Conservation (phyloP, 1,140 invertebrate species). For the Limonius californicus region DNA sequence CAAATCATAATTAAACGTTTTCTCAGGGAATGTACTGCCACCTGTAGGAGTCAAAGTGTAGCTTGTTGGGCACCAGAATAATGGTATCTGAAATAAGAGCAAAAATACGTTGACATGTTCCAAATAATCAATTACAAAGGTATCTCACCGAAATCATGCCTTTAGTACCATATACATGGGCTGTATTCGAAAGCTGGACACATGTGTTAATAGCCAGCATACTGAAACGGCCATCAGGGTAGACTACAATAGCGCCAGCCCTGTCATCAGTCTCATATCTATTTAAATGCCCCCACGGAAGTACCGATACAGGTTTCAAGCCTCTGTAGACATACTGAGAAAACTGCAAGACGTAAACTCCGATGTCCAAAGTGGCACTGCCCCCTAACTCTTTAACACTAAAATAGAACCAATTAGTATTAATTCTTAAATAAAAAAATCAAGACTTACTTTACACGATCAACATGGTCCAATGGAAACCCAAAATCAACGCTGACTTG, state of each 20-base stretch:
- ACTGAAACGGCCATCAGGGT: slow-evolving; percentile 60
- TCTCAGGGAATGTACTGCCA: neutral
- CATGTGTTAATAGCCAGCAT: slow-evolving; percentile 55
- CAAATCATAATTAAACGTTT: slow-evolving; percentile 14
- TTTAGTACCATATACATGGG: slow-evolving; percentile 63
- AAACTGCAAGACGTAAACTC: slow-evolving; percentile 78
- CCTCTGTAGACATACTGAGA: slow-evolving; percentile 67
- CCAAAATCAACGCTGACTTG: slow-evolving; percentile 68
- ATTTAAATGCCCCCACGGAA: slow-evolving; percentile 63
- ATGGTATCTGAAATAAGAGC: slow-evolving; percentile 47
- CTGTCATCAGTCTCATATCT: slow-evolving; percentile 65
- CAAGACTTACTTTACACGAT: slow-evolving; percentile 60
- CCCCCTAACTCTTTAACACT: slow-evolving; percentile 59
- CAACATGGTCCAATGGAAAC: slow-evolving; percentile 51
- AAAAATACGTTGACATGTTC: too few relatives aligned
- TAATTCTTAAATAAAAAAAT: too few relatives aligned
- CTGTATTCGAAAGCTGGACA: slow-evolving; percentile 59
- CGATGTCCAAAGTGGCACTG: slow-evolving; percentile 77
- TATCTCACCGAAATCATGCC: slow-evolving; percentile 57
- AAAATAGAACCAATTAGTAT: too few relatives aligned
- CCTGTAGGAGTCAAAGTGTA: slow-evolving; percentile 14
- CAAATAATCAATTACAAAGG: too few relatives aligned
- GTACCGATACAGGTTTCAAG: slow-evolving; percentile 58
- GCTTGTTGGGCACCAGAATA: slow-evolving; percentile 50
- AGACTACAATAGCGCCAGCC: slow-evolving; percentile 60